phyloP scores from a whole-genome alignment of 2,113 vertebrate species.

The Myrmecobius fasciatus region DNA sequence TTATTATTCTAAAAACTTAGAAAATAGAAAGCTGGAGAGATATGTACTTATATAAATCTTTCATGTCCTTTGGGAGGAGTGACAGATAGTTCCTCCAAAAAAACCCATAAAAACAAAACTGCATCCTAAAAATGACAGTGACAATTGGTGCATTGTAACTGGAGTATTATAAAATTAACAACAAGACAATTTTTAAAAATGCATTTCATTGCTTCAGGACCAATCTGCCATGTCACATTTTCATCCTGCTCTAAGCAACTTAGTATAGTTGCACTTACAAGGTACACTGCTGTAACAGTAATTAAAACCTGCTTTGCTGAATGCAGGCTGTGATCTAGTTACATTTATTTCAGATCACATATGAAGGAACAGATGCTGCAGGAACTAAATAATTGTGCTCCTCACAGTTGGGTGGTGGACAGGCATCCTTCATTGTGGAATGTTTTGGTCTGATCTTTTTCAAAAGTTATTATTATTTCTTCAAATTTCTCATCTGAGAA shows the following conservation, averaged over 20 bases:
- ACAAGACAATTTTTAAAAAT: background rate
- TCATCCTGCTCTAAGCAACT: constrained; percentile 49
- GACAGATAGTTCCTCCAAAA: background rate
- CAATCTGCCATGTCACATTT: constrained; percentile 49
- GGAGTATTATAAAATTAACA: background rate
- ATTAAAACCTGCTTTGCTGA: constrained; percentile 51
- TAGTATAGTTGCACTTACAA: constrained; percentile 9
- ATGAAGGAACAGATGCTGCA: constrained; percentile 56
- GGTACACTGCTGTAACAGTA: background rate
- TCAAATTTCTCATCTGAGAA: background rate
- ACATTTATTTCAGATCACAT: constrained; percentile 60
- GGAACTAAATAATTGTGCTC: background rate
- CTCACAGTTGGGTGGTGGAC: constrained; percentile 12
- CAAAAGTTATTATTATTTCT: background rate
- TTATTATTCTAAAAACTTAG: background rate
- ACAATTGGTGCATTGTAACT: background rate
- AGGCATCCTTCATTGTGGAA: constrained; percentile 35
- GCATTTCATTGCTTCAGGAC: constrained; percentile 45
- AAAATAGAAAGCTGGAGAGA: background rate
- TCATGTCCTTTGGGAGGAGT: constrained; percentile 24
- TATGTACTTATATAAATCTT: background rate
- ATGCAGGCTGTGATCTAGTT: constrained; percentile 53
- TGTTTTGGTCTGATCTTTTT: constrained; percentile 51
- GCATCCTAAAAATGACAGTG: background rate
- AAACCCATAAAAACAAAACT: background rate